Evolutionary conservation across 2,797 vertebrate genomes (phyloP).

Genomic region (Dipus sagitta): DNA sequence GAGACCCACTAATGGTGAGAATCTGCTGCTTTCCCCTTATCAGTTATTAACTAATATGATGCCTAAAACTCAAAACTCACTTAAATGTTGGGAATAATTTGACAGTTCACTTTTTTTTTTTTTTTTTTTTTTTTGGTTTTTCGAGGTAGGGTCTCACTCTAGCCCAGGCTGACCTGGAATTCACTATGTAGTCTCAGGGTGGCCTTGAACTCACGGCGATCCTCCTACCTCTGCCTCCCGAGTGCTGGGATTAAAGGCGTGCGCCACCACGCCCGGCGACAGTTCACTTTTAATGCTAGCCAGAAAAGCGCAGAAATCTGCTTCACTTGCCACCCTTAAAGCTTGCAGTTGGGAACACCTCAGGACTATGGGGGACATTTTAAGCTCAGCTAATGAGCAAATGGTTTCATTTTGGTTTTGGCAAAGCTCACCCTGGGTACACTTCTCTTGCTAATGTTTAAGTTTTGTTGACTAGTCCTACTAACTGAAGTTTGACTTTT

Average conservation of each 20-base stretch:
- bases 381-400: constrained; percentile 52
- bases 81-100: constrained; percentile 49
- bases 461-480: constrained; percentile 29
- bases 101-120: constrained; percentile 70
- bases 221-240: too few relatives aligned
- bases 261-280: too few relatives aligned
- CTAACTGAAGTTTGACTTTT: constrained; percentile 50
- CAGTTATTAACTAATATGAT: constrained; percentile 9
- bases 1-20: background rate
- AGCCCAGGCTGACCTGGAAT: too few relatives aligned
- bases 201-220: too few relatives aligned
- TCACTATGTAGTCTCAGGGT: too few relatives aligned
- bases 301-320: constrained; percentile 61
- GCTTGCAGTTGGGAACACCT: constrained; percentile 34
- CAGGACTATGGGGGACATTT: constrained; percentile 39
- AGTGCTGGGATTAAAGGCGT: too few relatives aligned
- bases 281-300: constrained; percentile 67
- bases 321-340: constrained; percentile 43
- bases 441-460: constrained; percentile 39
- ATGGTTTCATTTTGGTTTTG: constrained; percentile 59
- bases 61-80: background rate
- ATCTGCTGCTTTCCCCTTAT: background rate
- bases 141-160: too few relatives aligned
- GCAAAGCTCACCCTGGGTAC: constrained; percentile 61
- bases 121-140: too few relatives aligned